Evolutionary conservation across 2,113 vertebrate genomes (phyloP).

Genomic region (Alosa alosa): DNA sequence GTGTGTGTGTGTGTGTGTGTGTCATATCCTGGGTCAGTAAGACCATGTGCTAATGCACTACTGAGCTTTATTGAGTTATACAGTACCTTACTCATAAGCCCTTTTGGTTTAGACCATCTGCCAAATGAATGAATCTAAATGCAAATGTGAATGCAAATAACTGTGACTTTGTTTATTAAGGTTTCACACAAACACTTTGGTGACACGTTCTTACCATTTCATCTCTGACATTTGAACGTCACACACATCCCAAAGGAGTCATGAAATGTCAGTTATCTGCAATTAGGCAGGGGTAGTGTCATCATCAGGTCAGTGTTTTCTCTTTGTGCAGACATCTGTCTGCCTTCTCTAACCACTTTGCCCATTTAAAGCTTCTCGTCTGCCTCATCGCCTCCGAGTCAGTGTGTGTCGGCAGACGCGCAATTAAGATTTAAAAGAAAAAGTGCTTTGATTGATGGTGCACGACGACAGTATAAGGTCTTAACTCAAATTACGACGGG

Average conservation of each 20-base stretch:
- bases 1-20: not conserved
- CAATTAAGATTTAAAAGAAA: constrained; percentile 22
- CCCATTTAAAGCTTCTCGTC: constrained; percentile 53
- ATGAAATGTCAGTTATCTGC: constrained; percentile 58
- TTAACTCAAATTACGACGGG: constrained; percentile 22
- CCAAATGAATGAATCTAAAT: not conserved
- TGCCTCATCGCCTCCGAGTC: not conserved
- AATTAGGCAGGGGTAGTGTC: constrained; percentile 51
- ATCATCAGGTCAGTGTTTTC: constrained; percentile 45
- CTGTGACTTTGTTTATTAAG: not conserved
- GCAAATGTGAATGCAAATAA: not conserved
- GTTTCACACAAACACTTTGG: not conserved
- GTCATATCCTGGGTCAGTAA: not conserved
- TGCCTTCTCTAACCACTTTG: constrained; percentile 37
- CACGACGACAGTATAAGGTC: not conserved
- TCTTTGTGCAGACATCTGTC: constrained; percentile 40
- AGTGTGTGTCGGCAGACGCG: not conserved
- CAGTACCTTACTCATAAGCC: not conserved
- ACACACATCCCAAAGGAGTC: constrained; percentile 39
- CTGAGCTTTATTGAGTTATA: not conserved
- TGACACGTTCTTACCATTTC: not conserved
- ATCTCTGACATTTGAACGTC: constrained; percentile 44
- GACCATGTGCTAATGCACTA: too few relatives aligned
- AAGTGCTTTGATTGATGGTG: constrained; percentile 29
- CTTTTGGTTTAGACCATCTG: not conserved